Evolutionary conservation across 2,797 vertebrate species (phyloP).

Genomic region (Benthosema pterotum): DNA sequence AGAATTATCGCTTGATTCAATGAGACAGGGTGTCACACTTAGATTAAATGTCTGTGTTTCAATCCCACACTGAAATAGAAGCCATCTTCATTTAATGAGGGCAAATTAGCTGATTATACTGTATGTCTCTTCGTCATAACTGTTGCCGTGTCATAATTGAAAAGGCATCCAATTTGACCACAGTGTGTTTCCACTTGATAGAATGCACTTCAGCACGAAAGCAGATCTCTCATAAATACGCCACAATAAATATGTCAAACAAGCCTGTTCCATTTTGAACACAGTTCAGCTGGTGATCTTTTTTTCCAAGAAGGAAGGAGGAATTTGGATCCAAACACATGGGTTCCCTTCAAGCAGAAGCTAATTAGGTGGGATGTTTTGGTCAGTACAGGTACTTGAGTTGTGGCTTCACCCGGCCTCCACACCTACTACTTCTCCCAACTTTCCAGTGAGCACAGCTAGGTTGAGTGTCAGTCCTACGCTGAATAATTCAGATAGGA

Average conservation of each 20-base stretch:
- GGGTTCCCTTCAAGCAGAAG: slow-evolving; percentile 11
- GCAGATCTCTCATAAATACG: slow-evolving; percentile 26
- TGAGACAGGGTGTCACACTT: neutral
- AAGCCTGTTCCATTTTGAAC: slow-evolving; percentile 18
- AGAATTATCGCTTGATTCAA: slow-evolving; percentile 13
- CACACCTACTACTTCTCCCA: slow-evolving; percentile 8
- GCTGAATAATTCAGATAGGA: slow-evolving; percentile 82
- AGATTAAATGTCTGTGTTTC: neutral
- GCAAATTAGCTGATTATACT: neutral
- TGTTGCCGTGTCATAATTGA: slow-evolving; percentile 7
- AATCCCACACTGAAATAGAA: slow-evolving; percentile 5
- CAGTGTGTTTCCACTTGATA: slow-evolving; percentile 2
- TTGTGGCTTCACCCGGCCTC: neutral
- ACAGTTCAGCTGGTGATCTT: slow-evolving; percentile 13
- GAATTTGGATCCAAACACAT: slow-evolving; percentile 8
- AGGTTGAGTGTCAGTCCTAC: slow-evolving; percentile 50
- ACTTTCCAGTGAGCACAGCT: slow-evolving; percentile 38
- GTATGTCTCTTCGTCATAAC: slow-evolving; percentile 2
- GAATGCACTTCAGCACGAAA: slow-evolving; percentile 18
- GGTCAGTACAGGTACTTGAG: neutral
- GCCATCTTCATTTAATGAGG: neutral
- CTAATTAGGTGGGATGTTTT: slow-evolving; percentile 13
- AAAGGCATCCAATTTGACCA: slow-evolving; percentile 9
- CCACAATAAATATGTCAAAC: too few relatives aligned
- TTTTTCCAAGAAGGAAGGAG: neutral